Base-by-base conservation (phyloP, 2,888 invertebrate species). In the Macaria liturata region DNA sequence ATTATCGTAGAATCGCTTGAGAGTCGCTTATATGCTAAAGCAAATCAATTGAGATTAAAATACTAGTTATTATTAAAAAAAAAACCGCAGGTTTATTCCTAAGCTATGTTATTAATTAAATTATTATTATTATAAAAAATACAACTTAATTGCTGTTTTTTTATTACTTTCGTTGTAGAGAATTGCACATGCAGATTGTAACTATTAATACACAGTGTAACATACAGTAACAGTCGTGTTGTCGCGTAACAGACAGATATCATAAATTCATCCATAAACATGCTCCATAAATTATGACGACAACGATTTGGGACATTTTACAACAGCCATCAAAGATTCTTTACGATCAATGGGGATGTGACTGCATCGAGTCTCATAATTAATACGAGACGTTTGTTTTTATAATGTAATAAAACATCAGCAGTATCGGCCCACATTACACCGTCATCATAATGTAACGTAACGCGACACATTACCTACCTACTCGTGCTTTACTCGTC, bases 201-300 rank as follows among this genome's bases (percentile, higher is more conserved):
- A 37, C 34, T 37, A 37, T 4, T 1, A 4, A 37, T 7, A 4
- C 9, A 42, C 42, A 42, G 20, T 40, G 30, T 45, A 3, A 32
- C 6, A 64, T 57, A 66, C 66, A 37, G 64, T 49, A 65, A 67
- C 68, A 67, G 71, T 67, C 58, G 57, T 50, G 39, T 54, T 46
- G n/a, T 55, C 59, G 47, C 47, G 49, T 55, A 55, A 62, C 40
- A 81, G 74, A 79, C 76, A 78, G 72, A 83, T 82, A 81, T 77
- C 81, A 86, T 91, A 90, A 91, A 89, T 81, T 74, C 76, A 73
- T 81, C 86, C 86, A 88, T 91, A 90, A 91, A 90, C 88, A 91
- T 86, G 91, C 78, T 84, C 85, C 89, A 88, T 89, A 91, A 91
- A 91, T 91, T 91, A 90, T 91, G 87, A 90, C 78, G 88, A 85